phyloP scores from a whole-genome alignment of 2,113 vertebrate species.

The Arvicanthis niloticus region DNA sequence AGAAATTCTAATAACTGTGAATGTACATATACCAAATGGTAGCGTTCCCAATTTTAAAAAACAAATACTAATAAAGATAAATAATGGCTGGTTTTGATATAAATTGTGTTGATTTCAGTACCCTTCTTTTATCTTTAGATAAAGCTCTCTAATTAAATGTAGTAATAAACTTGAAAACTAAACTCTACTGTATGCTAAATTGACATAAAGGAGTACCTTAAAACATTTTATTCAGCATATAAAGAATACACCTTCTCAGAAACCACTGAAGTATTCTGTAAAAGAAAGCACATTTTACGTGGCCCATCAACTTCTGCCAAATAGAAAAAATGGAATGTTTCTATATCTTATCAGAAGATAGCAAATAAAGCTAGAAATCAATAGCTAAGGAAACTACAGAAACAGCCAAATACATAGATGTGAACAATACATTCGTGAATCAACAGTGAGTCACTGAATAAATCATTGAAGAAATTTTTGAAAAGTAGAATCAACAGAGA shows the following conservation, averaged over 20 bases:
- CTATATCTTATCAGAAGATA: not conserved
- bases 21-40: not conserved
- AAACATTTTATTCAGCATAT: not conserved
- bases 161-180: not conserved
- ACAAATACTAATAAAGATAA: not conserved
- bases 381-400: not conserved
- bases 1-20: not conserved
- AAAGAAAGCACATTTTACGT: not conserved
- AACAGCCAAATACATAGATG: not conserved
- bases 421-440: not conserved
- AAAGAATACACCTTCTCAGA: not conserved
- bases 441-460: not conserved
- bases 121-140: not conserved
- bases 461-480: not conserved
- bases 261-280: not conserved
- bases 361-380: not conserved
- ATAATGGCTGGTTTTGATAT: not conserved
- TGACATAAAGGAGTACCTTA: not conserved
- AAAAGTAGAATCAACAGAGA: not conserved
- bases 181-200: not conserved
- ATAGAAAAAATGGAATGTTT: not conserved
- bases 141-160: not conserved
- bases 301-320: not conserved
- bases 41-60: not conserved
- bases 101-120: not conserved